Evolutionary conservation across 2,113 vertebrate genomes (phyloP), one percentile per base, ranked within the genome.

Genomic region (Thunnus thynnus): DNA sequence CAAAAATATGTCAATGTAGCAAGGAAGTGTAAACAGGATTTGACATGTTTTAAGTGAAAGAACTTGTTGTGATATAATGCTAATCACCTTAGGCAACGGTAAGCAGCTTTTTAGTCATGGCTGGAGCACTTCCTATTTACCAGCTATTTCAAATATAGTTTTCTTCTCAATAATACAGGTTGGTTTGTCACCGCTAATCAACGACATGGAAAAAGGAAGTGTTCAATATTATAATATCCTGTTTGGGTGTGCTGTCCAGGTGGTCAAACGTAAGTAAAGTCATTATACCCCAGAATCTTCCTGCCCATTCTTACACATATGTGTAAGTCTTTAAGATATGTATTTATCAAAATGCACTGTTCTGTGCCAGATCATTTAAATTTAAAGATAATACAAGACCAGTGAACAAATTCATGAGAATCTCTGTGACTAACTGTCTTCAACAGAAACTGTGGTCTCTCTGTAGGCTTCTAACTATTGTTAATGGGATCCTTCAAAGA

Each of bases 21-120:
- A 7, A 4, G 62, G 69, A 86, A 56, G 74, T 56, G 78, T 85
- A 92, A 95, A 93, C 91, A 94, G 92, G 93, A 95, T 93, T 86
- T 92, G 86, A 90, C 87, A 72, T 62, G 69, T 79, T 74, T 63
- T 63, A 86, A 88, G 89, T 89, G 60, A 88, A 92, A 88, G 73
- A 87, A 55, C 44, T 32, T 83, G 85, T 85, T 83, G 81, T 86
- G 72, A 86, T 78, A 79, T 85, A 82, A 91, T 69, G 47, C 36
- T 85, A 88, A 92, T 90, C 79, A 89, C 87, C 86, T 84, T 86
- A 83, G 70, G 66, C 63, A 84, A 87, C 81, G 52, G 85, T 88
- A 83, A 88, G 84, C 57, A 74, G 83, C 86, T 73, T 91, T 88
- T 89, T 88, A 78, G 72, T 85, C 82, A 87, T 30, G 72, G 79